phyloP scores from a whole-genome alignment of 1,140 invertebrate genomes.

The Tetramorium simillimum region DNA sequence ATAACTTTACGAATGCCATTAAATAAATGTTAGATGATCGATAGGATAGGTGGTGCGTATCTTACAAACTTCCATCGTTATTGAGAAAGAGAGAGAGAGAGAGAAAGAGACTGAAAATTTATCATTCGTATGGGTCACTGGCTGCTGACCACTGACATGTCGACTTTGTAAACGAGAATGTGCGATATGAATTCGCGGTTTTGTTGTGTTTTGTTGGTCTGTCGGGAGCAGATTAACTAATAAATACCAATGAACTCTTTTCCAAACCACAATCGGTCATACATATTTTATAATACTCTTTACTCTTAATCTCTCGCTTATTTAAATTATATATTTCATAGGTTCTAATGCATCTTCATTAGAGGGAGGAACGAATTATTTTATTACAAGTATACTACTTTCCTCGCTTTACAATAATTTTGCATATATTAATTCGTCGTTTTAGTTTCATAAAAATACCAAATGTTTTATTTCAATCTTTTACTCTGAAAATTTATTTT shows the following conservation, averaged over 20 bases:
- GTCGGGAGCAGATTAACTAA: constrained; percentile 42
- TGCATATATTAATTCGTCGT: neutral
- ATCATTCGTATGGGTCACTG: constrained; percentile 64
- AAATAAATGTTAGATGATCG: constrained; percentile 27
- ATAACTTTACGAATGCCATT: neutral
- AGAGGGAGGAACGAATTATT: neutral
- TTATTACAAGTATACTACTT: neutral
- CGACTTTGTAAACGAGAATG: constrained; percentile 59
- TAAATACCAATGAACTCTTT: constrained; percentile 55
- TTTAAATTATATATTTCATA: neutral
- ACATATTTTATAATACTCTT: neutral
- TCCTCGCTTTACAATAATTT: neutral
- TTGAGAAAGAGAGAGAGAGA: constrained; percentile 5
- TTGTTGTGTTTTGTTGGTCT: constrained; percentile 40
- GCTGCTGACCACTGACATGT: constrained; percentile 48
- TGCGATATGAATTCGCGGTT: constrained; percentile 57
- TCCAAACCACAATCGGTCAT: constrained; percentile 11
- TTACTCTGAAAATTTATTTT: neutral
- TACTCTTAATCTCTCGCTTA: neutral
- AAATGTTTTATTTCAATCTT: neutral
- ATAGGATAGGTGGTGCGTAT: constrained; percentile 42
- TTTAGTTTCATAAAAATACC: neutral
- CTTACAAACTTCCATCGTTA: constrained; percentile 67
- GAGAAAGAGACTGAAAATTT: constrained; percentile 35
- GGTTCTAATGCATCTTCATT: neutral